phyloP scores from a whole-genome alignment of 2,113 vertebrate species.

The Cervus canadensis region DNA sequence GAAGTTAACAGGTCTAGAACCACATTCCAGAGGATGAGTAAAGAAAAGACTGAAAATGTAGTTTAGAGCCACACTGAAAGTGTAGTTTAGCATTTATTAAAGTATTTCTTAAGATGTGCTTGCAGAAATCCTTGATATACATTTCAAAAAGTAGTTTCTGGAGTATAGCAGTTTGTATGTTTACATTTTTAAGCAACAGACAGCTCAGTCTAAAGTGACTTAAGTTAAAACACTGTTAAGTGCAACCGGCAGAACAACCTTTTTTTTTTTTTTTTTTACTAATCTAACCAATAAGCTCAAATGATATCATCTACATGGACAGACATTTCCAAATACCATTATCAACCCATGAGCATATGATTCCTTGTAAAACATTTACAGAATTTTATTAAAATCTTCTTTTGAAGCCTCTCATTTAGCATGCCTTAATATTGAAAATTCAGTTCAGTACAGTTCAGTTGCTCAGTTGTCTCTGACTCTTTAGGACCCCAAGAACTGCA shows the following conservation, averaged over 20 bases:
- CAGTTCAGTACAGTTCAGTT: background rate
- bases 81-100: background rate
- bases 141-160: background rate
- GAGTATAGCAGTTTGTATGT: background rate
- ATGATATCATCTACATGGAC: background rate
- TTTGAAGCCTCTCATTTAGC: background rate
- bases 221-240: background rate
- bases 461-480: background rate
- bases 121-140: background rate
- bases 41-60: background rate
- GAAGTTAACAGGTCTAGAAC: background rate
- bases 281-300: background rate
- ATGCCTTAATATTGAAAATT: background rate
- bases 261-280: background rate
- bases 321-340: background rate
- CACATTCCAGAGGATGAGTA: background rate
- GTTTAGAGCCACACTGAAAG: background rate
- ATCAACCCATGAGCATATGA: background rate
- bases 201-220: background rate
- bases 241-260: background rate
- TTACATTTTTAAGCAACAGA: background rate
- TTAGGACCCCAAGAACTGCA: background rate
- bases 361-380: background rate
- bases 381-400: background rate
- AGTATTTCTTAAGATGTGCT: background rate